These are phyloP conservation scores for Coremacera marginata DNA, from an alignment of 2,888 invertebrate species.

Conservation along the genomic window DNA sequence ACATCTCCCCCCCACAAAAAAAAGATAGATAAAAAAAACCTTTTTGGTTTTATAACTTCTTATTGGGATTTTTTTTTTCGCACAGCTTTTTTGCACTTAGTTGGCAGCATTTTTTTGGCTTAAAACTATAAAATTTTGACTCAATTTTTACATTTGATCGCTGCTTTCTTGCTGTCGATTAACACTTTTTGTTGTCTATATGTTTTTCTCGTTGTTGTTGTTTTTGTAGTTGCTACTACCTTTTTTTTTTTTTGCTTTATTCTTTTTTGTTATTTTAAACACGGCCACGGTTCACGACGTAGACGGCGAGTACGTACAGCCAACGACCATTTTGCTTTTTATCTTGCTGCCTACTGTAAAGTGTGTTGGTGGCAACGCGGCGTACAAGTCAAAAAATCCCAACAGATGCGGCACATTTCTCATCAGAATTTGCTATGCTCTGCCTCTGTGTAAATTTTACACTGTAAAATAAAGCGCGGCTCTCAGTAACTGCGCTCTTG, in stretches of 20 bases:
- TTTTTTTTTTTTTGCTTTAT: conserved; percentile 3
- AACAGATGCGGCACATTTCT: conserved; percentile 5
- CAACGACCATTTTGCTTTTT: conserved; percentile 65
- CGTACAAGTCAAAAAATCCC: conserved; percentile 47
- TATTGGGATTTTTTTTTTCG: conserved; percentile 14
- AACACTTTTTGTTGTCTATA: conserved; percentile 8
- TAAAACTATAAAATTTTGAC: neutral
- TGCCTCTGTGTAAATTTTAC: neutral
- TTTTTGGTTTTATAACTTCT: conserved; percentile 32
- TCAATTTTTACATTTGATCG: conserved; percentile 3
- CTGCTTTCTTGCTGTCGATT: neutral
- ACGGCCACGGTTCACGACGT: conserved; percentile 34
- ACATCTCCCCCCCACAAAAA: neutral
- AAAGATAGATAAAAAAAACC: neutral
- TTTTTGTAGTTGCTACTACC: neutral
- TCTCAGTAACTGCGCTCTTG: neutral
- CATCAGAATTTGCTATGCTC: neutral
- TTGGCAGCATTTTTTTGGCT: conserved; percentile 8
- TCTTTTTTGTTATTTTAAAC: conserved; percentile 12
- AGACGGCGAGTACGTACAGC: conserved; percentile 50
- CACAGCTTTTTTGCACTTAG: neutral
- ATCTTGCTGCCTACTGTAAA: conserved; percentile 59
- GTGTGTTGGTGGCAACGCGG: conserved; percentile 49
- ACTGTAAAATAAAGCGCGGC: too few species aligned
- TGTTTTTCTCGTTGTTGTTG: conserved; percentile 25